Base-by-base conservation (phyloP, 2,797 vertebrate genomes). In the Borostomias antarcticus region DNA sequence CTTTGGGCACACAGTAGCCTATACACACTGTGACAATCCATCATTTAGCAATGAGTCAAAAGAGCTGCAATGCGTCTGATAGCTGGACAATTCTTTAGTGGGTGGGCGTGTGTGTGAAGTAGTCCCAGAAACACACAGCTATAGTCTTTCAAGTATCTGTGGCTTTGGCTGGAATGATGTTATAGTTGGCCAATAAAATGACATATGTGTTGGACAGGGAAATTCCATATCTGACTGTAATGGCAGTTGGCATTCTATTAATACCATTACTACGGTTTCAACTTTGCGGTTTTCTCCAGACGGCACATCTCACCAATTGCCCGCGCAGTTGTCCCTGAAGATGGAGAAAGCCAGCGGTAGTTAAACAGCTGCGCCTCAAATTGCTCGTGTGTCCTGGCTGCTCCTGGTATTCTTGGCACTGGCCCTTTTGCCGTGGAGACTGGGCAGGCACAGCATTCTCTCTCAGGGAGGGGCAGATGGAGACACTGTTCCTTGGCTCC, bases 311-410 rank as follows among this genome's bases (percentile, higher is more conserved):
- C 53, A 75, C 78, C 87, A 89, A 81, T 71, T 88, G 87, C 82
- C 70, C 60, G 40, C 9, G 8, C 48, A 51, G 48, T 19, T 51
- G 48, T 23, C 48, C 48, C 65, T 81, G 63, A 80, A 71, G 74
- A 85, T 69, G 53, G 56, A 76, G 72, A 9, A 76, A 73, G 67
- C 54, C 52, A 68, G 78, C 76, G 79, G 66, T 52, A 26, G 58
- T 68, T 73, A 68, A 71, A 68, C 88, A 87, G 84, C 85, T 90
- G 87, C 78, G 82, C 77, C 56, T 70, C 72, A 62, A 32, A 62
- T 69, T 73, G 83, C 80, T 75, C 43, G 43, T 37, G 69, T 62
- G 58, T 64, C 58, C 64, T 71, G 53, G 57, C 56, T 43, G 48
- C 43, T 58, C 77, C 62, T 73, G 70, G 76, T 64, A 82, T 85